Base-by-base conservation (phyloP, 1,140 invertebrate species). In the Bombus turneri region DNA sequence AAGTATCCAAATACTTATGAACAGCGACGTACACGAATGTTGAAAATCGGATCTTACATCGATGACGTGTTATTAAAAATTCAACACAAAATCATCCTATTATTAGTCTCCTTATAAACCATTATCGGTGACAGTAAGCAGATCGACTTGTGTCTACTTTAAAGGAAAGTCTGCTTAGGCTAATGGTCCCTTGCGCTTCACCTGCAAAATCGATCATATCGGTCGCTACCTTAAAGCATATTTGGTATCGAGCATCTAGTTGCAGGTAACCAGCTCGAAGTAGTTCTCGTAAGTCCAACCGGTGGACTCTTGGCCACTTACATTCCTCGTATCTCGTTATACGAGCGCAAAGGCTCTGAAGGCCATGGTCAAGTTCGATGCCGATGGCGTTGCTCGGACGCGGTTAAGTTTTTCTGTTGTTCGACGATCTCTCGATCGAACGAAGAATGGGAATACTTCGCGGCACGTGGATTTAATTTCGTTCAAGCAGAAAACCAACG, bases 291-390 rank as follows among this genome's bases (percentile, higher is more conserved):
- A 78, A 84, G 88, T 90, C 85, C 77, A 68, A 64, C 62, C 87
- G 78, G 87, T 59, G 57, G 87, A 87, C 82, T 89, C 89, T 64
- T 83, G 80, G 62, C 88, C 86, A 81, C 79, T 88, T 83, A 83
- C 89, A 91, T 91, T 91, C 89, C 84, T 90, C 88, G 86, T 88
- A 90, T 91, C 88, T 91, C 89, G 83, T 91, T 91, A 91, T 90
- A 88, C 81, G 79, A 85, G 85, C 82, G 88, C 86, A 90, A 88
- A 88, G 68, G 37, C 81, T 72, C 28, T 78, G 88, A 91, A 91
- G 89, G 89, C 86, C 88, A 91, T 73, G 89, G 89, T 86, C 89
- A 91, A 91, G 89, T 91, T 91, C 89, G 88, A 91, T 88, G 86
- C 80, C 80, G 88, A 89, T 81, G 86, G 74, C 81, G 80, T 87